Evolutionary conservation across 2,113 vertebrate species (phyloP), one percentile per base, ranked within the genome.

Genomic region (Rattus rattus): DNA sequence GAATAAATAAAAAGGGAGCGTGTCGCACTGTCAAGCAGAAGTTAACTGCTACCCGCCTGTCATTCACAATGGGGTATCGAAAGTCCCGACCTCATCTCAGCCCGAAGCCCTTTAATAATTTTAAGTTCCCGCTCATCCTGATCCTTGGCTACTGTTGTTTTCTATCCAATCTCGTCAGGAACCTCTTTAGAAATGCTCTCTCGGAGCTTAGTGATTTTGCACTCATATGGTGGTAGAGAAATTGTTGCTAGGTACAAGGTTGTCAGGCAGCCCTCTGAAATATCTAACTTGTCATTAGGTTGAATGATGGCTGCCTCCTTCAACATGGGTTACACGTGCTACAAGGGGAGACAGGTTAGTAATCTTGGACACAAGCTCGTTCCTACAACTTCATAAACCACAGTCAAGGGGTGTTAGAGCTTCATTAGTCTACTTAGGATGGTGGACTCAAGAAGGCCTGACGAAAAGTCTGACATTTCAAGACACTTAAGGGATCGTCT

Each of bases 281-380:
- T 19, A 52, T 28, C 6, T 2, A n/a, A 47, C 14, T 61, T 81
- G 7, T 3, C 73, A 83, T 47, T 30, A 67, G 63, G 30, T 39
- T 84, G 88, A 30, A 6, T 93, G 95, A 96, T 67, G 93, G 80
- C 59, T 43, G 39, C 75, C 33, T 96, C 73, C 43, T 0, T 87
- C 61, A 61, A 81, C 47, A 65, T 70, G 39, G 69, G 1, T 14
- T 63, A 49, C 26, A 56, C 2, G 20, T 2, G 26, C 28, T 19
- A 43, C 24, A 19, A 49, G 14, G 61, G 70, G 75, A 84, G 65
- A 67, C 52, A 76, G 3, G 24, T 61, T 70, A 33, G 33, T 11
- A 12, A 81, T 63, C 56, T 72, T 61, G 19, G 65, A 61, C 3
- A 7, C 7, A 5, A 81, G 16, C 36, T 1, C 5, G 75, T 54